Conservation (phyloP, 2,113 vertebrate genomes). For the Rhea pennata region DNA sequence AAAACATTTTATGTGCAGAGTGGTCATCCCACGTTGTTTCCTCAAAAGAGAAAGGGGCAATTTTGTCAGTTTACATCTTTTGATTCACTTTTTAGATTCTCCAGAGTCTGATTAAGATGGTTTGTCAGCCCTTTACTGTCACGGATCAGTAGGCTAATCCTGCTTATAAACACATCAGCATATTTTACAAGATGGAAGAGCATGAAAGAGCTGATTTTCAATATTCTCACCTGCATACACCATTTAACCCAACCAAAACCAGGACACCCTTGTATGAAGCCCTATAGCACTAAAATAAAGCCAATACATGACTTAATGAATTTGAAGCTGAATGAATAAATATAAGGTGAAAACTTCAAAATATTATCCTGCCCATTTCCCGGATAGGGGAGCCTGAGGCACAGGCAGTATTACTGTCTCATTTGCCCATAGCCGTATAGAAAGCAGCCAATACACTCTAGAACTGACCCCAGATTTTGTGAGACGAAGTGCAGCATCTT, state of each 20-base stretch:
- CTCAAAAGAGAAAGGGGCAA: slow-evolving; percentile 27
- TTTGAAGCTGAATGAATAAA: background rate
- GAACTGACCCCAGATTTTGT: background rate
- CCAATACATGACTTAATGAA: background rate
- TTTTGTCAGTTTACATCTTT: slow-evolving; percentile 50
- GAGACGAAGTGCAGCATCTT: background rate
- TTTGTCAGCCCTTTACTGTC: slow-evolving; percentile 42
- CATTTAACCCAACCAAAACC: background rate
- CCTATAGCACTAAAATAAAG: background rate
- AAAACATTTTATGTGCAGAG: slow-evolving; percentile 18
- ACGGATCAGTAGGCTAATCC: background rate
- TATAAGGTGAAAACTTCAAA: background rate
- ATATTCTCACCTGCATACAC: background rate
- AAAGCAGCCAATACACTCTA: background rate
- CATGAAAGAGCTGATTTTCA: slow-evolving; percentile 38
- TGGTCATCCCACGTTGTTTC: slow-evolving; percentile 32
- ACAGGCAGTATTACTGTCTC: background rate
- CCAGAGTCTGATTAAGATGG: slow-evolving; percentile 10
- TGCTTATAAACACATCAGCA: slow-evolving; percentile 32
- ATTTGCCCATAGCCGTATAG: background rate
- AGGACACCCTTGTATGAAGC: background rate
- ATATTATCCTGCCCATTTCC: background rate
- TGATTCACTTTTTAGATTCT: slow-evolving; percentile 51
- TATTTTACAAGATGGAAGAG: slow-evolving; percentile 29
- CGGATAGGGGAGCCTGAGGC: background rate